Evolutionary conservation across 2,113 vertebrate species (phyloP).

Genomic region (Ondatra zibethicus): DNA sequence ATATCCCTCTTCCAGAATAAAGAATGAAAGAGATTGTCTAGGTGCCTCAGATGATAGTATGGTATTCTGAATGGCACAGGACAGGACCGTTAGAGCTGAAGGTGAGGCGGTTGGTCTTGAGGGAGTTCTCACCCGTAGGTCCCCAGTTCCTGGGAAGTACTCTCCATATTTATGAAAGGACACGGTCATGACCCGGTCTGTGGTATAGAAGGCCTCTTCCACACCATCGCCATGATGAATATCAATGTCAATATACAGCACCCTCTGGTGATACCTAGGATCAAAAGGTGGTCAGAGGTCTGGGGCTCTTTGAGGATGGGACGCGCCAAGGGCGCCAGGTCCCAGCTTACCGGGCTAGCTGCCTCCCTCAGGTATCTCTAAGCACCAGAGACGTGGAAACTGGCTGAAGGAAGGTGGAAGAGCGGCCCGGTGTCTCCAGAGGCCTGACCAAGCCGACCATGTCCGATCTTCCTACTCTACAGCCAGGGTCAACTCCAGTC

Average conservation of each 20-base stretch:
- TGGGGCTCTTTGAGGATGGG: constrained; percentile 55
- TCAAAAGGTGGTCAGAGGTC: constrained; percentile 66
- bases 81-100: constrained; percentile 51
- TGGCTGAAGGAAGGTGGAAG: constrained; percentile 83
- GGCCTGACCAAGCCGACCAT: constrained; percentile 80
- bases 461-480: constrained; percentile 83
- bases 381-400: constrained; percentile 72
- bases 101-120: constrained; percentile 53
- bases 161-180: constrained; percentile 99
- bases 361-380: constrained; percentile 72
- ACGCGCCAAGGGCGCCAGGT: constrained; percentile 80
- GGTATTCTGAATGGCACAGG: background rate
- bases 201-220: constrained; percentile 99
- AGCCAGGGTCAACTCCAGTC: constrained; percentile 79
- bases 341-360: constrained; percentile 79
- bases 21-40: background rate
- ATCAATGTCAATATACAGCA: constrained; percentile 98
- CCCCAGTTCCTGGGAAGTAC: constrained; percentile 98
- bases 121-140: constrained; percentile 92
- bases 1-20: background rate
- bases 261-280: constrained; percentile 97
- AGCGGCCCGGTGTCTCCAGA: constrained; percentile 80
- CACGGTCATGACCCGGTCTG: constrained; percentile 99
- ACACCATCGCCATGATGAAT: constrained; percentile 99
- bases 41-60: background rate